These are phyloP conservation scores for Gephyroberyx darwinii DNA, from an alignment of 2,797 vertebrate species.

Conservation along the genomic window DNA sequence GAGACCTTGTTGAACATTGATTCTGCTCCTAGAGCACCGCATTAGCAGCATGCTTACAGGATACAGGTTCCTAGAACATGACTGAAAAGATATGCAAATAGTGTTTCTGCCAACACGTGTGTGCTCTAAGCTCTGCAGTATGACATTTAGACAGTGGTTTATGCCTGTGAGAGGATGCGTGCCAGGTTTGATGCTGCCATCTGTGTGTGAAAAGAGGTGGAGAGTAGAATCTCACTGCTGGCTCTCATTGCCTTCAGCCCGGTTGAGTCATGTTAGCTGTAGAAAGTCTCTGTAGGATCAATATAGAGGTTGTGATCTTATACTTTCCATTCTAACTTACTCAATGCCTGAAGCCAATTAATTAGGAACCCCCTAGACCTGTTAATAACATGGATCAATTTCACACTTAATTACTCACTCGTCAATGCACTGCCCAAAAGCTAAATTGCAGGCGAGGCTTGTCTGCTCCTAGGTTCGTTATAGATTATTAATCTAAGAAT, in stretches of 20 bases:
- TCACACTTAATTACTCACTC: slow-evolving; percentile 43
- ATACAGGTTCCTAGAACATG: slow-evolving; percentile 18
- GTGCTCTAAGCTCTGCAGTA: slow-evolving; percentile 16
- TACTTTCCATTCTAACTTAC: slow-evolving; percentile 40
- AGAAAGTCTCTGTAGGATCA: slow-evolving; percentile 28
- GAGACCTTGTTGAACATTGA: too few relatives aligned
- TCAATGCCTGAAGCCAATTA: slow-evolving; percentile 43
- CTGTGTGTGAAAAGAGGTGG: background rate
- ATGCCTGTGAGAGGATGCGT: background rate
- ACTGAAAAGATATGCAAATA: slow-evolving; percentile 44
- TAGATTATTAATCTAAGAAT: background rate
- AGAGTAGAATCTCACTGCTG: background rate
- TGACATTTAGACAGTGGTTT: slow-evolving; percentile 25
- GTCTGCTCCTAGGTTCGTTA: slow-evolving; percentile 7
- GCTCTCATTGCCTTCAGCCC: background rate
- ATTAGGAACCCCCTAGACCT: slow-evolving; percentile 40
- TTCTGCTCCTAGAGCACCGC: background rate
- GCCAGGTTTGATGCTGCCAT: slow-evolving; percentile 1
- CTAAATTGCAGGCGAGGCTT: slow-evolving; percentile 31
- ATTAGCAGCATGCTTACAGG: slow-evolving; percentile 24
- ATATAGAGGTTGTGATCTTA: slow-evolving; percentile 24
- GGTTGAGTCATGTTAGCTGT: slow-evolving; percentile 24
- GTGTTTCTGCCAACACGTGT: slow-evolving; percentile 29
- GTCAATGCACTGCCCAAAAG: slow-evolving; percentile 12
- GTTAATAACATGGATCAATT: slow-evolving; percentile 37